Evolutionary conservation across 2,888 invertebrate genomes (phyloP).

Genomic region (Xanthia icteritia): DNA sequence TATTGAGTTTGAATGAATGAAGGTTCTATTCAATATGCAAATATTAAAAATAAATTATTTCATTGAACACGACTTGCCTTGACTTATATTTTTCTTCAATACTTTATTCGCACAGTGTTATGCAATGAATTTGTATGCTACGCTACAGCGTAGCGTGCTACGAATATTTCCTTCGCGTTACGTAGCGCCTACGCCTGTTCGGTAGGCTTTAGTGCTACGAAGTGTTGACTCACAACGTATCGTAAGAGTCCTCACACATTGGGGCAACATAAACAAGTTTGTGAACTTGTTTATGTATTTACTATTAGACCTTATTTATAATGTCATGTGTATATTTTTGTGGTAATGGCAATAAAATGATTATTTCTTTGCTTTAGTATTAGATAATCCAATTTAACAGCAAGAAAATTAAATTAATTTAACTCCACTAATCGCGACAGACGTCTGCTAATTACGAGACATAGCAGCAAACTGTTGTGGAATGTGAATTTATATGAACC

Average conservation of each 20-base stretch:
- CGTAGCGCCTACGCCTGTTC: background rate
- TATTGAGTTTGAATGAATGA: conserved; percentile 50
- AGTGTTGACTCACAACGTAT: background rate
- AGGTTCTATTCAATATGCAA: conserved; percentile 35
- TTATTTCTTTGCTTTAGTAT: background rate
- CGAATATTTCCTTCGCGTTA: conserved; percentile 22
- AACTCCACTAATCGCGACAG: conserved; percentile 7
- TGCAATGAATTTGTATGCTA: background rate
- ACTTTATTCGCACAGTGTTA: background rate
- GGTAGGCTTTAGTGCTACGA: background rate
- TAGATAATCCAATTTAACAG: background rate
- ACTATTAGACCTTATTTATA: background rate
- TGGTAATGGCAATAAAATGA: background rate
- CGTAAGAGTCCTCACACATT: background rate
- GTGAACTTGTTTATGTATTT: background rate
- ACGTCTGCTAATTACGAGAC: conserved; percentile 62
- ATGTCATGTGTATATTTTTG: background rate
- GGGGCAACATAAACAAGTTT: background rate
- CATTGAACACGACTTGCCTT: conserved; percentile 19
- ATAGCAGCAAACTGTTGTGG: conserved; percentile 50
- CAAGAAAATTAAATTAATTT: background rate
- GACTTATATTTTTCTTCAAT: background rate
- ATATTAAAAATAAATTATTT: conserved; percentile 35
- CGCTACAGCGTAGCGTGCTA: conserved; percentile 21
- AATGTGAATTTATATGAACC: conserved; percentile 74